Percentiles rank a stretch among this genome's conserved stretches.
Conservation (phyloP, 2,888 invertebrate species). For the Archips crataeganus region DNA sequence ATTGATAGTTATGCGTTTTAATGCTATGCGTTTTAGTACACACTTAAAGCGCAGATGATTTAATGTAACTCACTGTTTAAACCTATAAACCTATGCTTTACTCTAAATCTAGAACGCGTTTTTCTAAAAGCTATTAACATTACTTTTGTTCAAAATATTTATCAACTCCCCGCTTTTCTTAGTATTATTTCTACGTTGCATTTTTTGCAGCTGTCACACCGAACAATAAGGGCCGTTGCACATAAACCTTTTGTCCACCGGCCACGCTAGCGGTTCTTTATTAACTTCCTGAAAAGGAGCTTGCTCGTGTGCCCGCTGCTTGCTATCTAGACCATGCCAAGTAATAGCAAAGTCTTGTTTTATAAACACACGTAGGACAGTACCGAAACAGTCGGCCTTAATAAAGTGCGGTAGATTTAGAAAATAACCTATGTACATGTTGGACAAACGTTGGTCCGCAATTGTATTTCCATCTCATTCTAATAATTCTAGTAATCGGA, state of each 20-base stretch:
- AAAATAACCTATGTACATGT: too few species aligned
- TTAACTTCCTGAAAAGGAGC: conserved; percentile 39
- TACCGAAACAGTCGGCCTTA: not conserved
- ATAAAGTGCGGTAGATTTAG: not conserved
- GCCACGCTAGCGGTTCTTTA: conserved; percentile 39
- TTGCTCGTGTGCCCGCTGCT: conserved; percentile 2
- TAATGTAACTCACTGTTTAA: too few species aligned
- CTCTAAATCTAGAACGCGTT: not conserved
- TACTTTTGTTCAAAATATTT: not conserved
- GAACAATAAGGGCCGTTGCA: conserved; percentile 28
- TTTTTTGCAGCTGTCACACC: conserved; percentile 21
- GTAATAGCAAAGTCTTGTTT: conserved; percentile 26
- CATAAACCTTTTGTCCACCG: conserved; percentile 31
- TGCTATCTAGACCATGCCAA: conserved; percentile 32
- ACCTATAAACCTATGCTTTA: too few species aligned
- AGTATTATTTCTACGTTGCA: conserved; percentile 13
- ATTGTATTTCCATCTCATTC: too few species aligned
- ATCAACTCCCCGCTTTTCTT: not conserved
- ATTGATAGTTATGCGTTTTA: too few species aligned
- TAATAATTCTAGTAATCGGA: too few species aligned
- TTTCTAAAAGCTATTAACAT: not conserved
- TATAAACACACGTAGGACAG: not conserved
- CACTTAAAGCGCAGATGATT: too few species aligned
- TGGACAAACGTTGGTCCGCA: too few species aligned
- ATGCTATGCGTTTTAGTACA: too few species aligned